These are phyloP conservation scores for Schizothorax lantsangensis DNA, from an alignment of 2,797 vertebrate species.

Conservation along the genomic window DNA sequence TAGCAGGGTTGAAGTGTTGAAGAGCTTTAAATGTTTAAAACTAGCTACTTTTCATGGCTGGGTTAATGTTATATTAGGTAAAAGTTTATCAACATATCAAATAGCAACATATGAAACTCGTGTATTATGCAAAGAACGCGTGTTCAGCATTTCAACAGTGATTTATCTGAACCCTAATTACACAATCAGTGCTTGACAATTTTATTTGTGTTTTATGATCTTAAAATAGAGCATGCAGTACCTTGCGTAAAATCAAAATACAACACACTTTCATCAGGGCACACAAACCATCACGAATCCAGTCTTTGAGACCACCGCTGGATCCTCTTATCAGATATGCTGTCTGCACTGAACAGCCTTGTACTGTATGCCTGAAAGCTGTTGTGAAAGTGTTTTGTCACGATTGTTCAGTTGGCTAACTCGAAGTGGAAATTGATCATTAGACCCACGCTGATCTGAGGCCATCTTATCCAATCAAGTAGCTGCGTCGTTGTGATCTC, in stretches of 20 bases:
- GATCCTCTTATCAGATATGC: slow-evolving; percentile 28
- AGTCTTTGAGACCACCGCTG: neutral
- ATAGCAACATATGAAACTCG: neutral
- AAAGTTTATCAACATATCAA: neutral
- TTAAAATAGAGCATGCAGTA: neutral
- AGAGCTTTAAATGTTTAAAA: neutral
- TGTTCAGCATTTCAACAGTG: neutral
- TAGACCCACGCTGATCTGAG: slow-evolving; percentile 38
- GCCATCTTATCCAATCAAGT: slow-evolving; percentile 22
- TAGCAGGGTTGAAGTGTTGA: neutral
- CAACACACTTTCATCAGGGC: neutral
- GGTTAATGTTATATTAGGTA: neutral
- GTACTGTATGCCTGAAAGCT: slow-evolving; percentile 7
- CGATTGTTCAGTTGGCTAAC: slow-evolving; percentile 27
- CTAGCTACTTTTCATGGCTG: neutral
- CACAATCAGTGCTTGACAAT: neutral
- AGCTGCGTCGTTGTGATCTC: slow-evolving; percentile 25
- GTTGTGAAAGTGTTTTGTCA: slow-evolving; percentile 31
- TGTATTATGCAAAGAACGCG: neutral
- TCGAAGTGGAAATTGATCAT: slow-evolving; percentile 42
- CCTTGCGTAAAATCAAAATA: slow-evolving; percentile 2
- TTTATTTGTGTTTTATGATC: neutral
- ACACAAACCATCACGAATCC: slow-evolving; percentile 15
- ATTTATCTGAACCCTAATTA: neutral
- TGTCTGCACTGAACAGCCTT: neutral